Evolutionary conservation across 2,797 vertebrate genomes (phyloP).

Genomic region (Distichodus sexfasciatus): DNA sequence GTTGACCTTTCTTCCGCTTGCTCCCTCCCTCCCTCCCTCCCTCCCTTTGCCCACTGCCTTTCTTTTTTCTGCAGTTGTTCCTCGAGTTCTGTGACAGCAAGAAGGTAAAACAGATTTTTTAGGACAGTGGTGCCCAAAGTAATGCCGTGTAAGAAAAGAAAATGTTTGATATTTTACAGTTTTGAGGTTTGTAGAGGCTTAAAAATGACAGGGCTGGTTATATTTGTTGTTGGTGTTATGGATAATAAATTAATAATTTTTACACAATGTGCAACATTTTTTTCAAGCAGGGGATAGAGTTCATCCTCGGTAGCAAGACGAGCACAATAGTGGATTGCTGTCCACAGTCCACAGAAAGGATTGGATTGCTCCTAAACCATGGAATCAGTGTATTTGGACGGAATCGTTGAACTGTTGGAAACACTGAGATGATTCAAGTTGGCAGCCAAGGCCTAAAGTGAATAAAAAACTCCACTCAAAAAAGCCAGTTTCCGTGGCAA

Average conservation of each 20-base stretch:
- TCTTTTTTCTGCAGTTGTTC: slow-evolving; percentile 63
- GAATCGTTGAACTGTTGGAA: slow-evolving; percentile 44
- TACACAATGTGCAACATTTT: slow-evolving; percentile 23
- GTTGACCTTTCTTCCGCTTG: slow-evolving; percentile 81
- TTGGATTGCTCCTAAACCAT: slow-evolving; percentile 42
- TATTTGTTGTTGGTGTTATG: neutral
- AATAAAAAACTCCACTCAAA: slow-evolving; percentile 40
- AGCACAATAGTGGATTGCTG: slow-evolving; percentile 26
- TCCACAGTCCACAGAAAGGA: slow-evolving; percentile 29
- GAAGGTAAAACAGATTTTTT: slow-evolving; percentile 68
- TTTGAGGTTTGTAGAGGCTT: neutral
- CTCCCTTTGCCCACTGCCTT: too few relatives aligned
- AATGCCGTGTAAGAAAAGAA: slow-evolving; percentile 49
- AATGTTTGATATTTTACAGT: neutral
- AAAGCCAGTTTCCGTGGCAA: slow-evolving; percentile 56
- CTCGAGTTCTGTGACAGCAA: slow-evolving; percentile 71
- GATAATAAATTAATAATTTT: slow-evolving; percentile 26
- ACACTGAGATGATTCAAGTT: slow-evolving; percentile 48
- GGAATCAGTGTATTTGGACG: slow-evolving; percentile 41
- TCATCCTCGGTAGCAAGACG: slow-evolving; percentile 28
- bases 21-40: slow-evolving; percentile 31
- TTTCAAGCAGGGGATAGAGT: slow-evolving; percentile 26
- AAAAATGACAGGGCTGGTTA: neutral
- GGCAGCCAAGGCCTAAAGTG: slow-evolving; percentile 44
- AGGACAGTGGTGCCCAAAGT: slow-evolving; percentile 60